Base-by-base conservation (phyloP, 2,888 invertebrate genomes). In the Temnothorax unifasciatus region DNA sequence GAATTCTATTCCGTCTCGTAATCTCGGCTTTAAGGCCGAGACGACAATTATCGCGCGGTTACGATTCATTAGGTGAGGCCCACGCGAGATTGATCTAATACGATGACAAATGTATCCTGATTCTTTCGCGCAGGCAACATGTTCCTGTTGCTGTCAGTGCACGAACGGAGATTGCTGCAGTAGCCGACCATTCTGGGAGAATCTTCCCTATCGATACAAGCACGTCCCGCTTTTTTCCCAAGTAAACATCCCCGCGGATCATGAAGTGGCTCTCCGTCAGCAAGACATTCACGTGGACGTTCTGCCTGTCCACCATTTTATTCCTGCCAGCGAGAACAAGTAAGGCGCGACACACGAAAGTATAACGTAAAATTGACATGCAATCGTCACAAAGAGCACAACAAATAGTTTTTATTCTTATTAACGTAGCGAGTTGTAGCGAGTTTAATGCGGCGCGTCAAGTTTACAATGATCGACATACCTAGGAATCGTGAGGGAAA, bases 61-160 rank as follows among this genome's bases (percentile, higher is more conserved):
- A 89, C 63, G 64, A 81, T 84, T 84, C 85, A 87, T 90, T 83
- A 86, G 21, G 9, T 21, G 29, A 89, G 21, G 54, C 92, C 92
- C 88, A 92, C 91, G 88, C 87, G 68, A 82, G 34, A 86, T 81
- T 82, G 68, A 83, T 85, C 9, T 85, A 85, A 88, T 29, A 54
- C 64, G 75, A 88, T 88, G 88, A 85, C 85, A 86, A 86, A 91
- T 87, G 85, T 85, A 85, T 86, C 79, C 89, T 89, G 84, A 91
- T 90, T 88, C 87, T 83, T 81, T 85, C 87, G 79, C 82, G 59
- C 89, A 93, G 93, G 91, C 87, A 92, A 88, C 85, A 92, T 92
- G 90, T 90, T 93, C 87, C 91, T 92, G 90, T 91, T 91, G 81
- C 91, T 68, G 77, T n/a, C 93, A 92, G 91, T 92, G 87, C 90